phyloP scores from a whole-genome alignment of 2,888 invertebrate genomes.

The Meiosimyza platycephala region DNA sequence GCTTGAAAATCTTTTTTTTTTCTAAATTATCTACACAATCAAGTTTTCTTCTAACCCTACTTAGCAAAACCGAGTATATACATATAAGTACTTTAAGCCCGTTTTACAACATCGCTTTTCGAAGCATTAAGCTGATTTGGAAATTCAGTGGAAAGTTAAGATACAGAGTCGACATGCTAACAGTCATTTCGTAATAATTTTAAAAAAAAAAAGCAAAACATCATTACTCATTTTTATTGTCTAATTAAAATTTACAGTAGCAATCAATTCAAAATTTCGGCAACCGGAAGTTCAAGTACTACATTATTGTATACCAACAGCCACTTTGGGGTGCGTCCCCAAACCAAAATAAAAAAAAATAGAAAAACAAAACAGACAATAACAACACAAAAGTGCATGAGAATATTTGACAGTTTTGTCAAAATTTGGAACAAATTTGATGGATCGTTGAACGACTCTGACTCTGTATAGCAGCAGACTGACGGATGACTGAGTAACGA shows the following conservation, averaged over 20 bases:
- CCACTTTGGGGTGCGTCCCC: conserved; percentile 23
- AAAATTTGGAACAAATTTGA: conserved; percentile 43
- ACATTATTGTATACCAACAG: neutral
- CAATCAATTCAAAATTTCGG: neutral
- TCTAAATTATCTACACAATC: no score
- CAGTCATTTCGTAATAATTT: no score
- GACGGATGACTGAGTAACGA: neutral
- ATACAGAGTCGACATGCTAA: no score
- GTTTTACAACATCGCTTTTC: no score
- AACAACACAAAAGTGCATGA: conserved; percentile 13
- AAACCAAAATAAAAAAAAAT: conserved; percentile 2
- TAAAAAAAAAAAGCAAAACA: neutral
- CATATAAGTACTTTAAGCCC: no score
- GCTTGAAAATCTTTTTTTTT: no score
- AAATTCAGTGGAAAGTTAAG: no score
- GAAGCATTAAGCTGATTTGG: no score
- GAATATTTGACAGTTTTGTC: conserved; percentile 29
- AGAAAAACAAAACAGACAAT: neutral
- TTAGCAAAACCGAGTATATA: no score
- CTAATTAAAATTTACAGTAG: no score
- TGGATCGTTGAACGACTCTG: conserved; percentile 37
- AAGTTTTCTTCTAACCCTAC: no score
- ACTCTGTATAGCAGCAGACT: neutral
- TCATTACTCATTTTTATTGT: conserved; percentile 17
- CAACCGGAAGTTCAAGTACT: conserved; percentile 8